Evolutionary conservation across 2,113 vertebrate species (phyloP).

Genomic region (Menura novaehollandiae): DNA sequence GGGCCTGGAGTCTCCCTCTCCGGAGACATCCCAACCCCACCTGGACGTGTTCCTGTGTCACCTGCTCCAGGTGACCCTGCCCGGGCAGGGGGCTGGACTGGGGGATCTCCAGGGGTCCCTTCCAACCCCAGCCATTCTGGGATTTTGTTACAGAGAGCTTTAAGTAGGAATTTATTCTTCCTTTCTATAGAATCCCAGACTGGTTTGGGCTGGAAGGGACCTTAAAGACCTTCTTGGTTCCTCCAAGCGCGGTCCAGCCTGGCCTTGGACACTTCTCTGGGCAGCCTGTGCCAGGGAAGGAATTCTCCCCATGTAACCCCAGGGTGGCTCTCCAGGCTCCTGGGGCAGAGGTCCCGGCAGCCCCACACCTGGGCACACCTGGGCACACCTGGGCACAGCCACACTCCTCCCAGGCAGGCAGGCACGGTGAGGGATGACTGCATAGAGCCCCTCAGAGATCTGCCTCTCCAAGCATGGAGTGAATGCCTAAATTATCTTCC

Average conservation of each 20-base stretch:
- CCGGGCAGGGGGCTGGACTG: not conserved
- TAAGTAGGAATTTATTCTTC: not conserved
- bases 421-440: not conserved
- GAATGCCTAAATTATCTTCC: not conserved
- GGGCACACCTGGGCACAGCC: not conserved
- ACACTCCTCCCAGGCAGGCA: not conserved
- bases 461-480: not conserved
- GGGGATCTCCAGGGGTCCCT: not conserved
- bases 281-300: not conserved
- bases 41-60: not conserved
- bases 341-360: not conserved
- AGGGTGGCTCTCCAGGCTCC: not conserved
- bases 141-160: not conserved
- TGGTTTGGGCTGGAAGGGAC: not conserved
- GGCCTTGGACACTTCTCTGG: not conserved
- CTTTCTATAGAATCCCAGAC: not conserved
- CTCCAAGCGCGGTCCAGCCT: not conserved
- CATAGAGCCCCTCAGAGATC: not conserved
- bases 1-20: not conserved
- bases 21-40: not conserved
- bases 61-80: not conserved
- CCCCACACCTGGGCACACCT: not conserved
- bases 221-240: not conserved
- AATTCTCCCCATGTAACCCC: not conserved
- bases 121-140: not conserved